Evolutionary conservation across 1,140 invertebrate genomes (phyloP), one percentile per base, ranked within the genome.

Genomic region (Eubasilissa regina): DNA sequence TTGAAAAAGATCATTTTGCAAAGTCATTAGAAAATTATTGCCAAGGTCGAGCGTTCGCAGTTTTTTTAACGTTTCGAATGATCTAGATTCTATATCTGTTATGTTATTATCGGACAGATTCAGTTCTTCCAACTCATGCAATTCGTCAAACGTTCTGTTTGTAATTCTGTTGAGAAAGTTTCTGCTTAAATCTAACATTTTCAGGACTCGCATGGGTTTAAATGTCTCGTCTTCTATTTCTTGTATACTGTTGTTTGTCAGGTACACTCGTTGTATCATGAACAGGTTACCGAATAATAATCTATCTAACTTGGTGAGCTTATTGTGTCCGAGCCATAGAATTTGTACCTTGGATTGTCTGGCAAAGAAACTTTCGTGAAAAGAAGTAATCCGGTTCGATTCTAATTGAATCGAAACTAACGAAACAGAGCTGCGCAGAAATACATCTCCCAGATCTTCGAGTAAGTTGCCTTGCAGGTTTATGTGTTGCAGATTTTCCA

Each of bases 391-490:
- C 81, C 92, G 92, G 87, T 98, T 98, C 72, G 93, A 92, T 84
- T 95, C 95, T 9, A 98, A 87, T 85, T 97, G 95, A 72, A 98
- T 94, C 0, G 95, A 96, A 19, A 96, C 92, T 62, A 97, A 89
- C 0, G 94, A 94, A 1, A 93, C 92, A 25, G 93, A 92, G 83
- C 92, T 89, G 83, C 93, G 90, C 17, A 94, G 92, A 83, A 97
- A 95, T 21, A 96, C 92, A 84, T 97, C 95, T n/a, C 93, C 94
- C 0, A 97, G 87, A 48, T 92, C 91, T 0, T 92, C 90, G 43
- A 98, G 86, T 44, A 91, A 89, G 87, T 98, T 97, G 12, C 94
- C 93, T 84, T 97, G 95, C 17, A 97, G 88, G 89, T 97, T 97
- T 53, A 97, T 92, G 84, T 97, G 95, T 83, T 97, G 95, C n/a